These are phyloP conservation scores for Trichomycterus rosablanca DNA, from an alignment of 2,113 vertebrate species.

Conservation along the genomic window DNA sequence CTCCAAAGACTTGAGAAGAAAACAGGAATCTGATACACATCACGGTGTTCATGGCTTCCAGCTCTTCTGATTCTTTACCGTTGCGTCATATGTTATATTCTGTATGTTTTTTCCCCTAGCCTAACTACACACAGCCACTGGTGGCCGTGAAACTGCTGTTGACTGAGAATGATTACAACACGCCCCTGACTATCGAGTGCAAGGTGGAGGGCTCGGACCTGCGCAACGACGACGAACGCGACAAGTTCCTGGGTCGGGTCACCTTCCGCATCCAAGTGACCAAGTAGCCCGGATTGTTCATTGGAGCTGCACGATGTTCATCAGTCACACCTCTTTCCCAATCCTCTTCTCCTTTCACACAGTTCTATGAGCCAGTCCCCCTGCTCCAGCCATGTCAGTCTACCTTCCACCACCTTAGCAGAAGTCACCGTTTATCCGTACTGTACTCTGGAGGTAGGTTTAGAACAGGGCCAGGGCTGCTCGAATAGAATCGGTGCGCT, in stretches of 20 bases:
- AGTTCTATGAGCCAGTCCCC: conserved; percentile 5
- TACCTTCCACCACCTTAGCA: conserved; percentile 9
- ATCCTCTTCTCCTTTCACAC: neutral
- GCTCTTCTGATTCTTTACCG: neutral
- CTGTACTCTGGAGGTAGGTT: conserved; percentile 16
- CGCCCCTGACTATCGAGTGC: conserved; percentile 79
- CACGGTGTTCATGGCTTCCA: too few species aligned
- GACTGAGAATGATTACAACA: conserved; percentile 57
- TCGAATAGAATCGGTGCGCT: conserved; percentile 4
- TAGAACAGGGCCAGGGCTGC: conserved; percentile 15
- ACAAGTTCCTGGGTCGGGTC: conserved; percentile 89
- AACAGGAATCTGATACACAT: too few species aligned
- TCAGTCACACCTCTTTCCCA: conserved; percentile 43
- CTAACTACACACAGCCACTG: conserved; percentile 82
- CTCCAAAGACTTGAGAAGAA: too few species aligned
- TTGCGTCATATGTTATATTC: neutral
- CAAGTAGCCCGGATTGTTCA: conserved; percentile 62
- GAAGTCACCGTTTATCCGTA: conserved; percentile 13
- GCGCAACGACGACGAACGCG: conserved; percentile 77
- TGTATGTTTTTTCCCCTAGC: conserved; percentile 45
- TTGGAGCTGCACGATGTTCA: conserved; percentile 55
- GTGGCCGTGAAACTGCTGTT: conserved; percentile 81
- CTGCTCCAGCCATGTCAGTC: conserved; percentile 6
- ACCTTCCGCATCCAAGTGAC: conserved; percentile 76
- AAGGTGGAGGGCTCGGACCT: conserved; percentile 80